phyloP scores from a whole-genome alignment of 2,888 invertebrate species.

The Nymphalis urticae region DNA sequence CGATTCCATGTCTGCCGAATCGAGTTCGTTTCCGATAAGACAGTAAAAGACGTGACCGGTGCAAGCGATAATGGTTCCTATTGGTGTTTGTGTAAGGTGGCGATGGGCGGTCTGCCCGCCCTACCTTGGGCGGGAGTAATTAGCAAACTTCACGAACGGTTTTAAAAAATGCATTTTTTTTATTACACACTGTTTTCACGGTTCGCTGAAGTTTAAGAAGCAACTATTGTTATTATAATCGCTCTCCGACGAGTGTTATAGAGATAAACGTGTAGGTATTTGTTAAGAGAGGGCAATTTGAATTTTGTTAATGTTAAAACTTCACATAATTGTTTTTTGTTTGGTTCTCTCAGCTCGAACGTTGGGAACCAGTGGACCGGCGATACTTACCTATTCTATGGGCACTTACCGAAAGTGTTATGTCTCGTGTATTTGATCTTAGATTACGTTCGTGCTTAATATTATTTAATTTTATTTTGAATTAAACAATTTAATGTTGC shows the following conservation, averaged over 20 bases:
- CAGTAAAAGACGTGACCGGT: constrained; percentile 62
- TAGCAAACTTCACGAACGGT: constrained; percentile 54
- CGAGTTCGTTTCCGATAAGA: constrained; percentile 68
- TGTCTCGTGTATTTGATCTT: constrained; percentile 9
- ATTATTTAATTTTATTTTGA: constrained; percentile 8
- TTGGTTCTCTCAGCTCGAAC: constrained; percentile 1
- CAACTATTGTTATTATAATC: constrained; percentile 37
- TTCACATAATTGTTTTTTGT: constrained; percentile 29
- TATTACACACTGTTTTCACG: constrained; percentile 56
- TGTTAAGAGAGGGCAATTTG: constrained; percentile 15
- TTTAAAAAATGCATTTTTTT: constrained; percentile 67
- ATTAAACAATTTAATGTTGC: not conserved
- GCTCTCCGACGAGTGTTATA: constrained; percentile 12
- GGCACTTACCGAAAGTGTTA: constrained; percentile 4
- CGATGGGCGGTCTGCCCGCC: constrained; percentile 67
- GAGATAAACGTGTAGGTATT: constrained; percentile 8
- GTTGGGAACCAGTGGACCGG: constrained; percentile 25
- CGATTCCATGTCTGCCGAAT: constrained; percentile 68
- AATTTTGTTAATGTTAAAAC: constrained; percentile 24
- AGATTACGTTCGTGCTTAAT: constrained; percentile 17
- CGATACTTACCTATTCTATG: constrained; percentile 7
- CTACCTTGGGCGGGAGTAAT: constrained; percentile 74
- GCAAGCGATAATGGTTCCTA: constrained; percentile 65
- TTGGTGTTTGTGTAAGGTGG: constrained; percentile 47
- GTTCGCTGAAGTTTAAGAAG: constrained; percentile 49